Percentiles rank a stretch among this genome's conserved stretches.
Evolutionary conservation across 2,113 vertebrate species (phyloP).

Genomic region (Periophthalmodon schlosseri): DNA sequence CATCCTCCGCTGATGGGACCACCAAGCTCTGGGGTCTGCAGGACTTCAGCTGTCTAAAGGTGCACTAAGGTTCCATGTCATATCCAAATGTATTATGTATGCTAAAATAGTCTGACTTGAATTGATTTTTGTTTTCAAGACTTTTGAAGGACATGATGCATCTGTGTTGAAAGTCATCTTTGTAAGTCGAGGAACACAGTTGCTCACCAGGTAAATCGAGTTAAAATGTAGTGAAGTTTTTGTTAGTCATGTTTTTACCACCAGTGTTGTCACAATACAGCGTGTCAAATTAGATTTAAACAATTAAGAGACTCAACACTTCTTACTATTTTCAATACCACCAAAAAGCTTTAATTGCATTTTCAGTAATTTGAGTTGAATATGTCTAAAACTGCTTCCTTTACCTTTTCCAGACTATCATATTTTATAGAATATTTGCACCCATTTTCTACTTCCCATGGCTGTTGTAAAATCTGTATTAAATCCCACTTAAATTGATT

Average conservation of each 20-base stretch:
- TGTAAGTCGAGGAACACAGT: conserved; percentile 88
- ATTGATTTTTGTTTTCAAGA: conserved; percentile 69
- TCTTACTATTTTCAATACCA: too few relatives aligned
- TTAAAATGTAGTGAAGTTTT: background rate
- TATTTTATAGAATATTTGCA: background rate
- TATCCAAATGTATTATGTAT: background rate
- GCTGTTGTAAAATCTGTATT: too few relatives aligned
- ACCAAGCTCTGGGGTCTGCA: conserved; percentile 90
- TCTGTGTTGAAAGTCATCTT: conserved; percentile 95
- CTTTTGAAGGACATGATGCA: conserved; percentile 96
- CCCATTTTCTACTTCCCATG: background rate
- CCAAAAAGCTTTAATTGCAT: background rate
- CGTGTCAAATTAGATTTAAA: background rate
- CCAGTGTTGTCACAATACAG: background rate
- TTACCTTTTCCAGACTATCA: background rate
- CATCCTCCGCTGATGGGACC: conserved; percentile 89
- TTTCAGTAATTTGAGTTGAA: background rate
- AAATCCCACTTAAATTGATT: too few relatives aligned
- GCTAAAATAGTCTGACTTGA: background rate
- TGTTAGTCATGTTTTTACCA: background rate
- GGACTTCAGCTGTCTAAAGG: conserved; percentile 96
- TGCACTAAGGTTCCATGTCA: conserved; percentile 4
- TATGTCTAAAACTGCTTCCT: background rate
- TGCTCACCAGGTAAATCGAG: conserved; percentile 85
- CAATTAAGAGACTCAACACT: too few relatives aligned